A percentile compares a stretch with the other conserved stretches of the same genome.
Evolutionary conservation across 2,113 vertebrate species (phyloP).

Genomic region (Eulemur rufifrons): DNA sequence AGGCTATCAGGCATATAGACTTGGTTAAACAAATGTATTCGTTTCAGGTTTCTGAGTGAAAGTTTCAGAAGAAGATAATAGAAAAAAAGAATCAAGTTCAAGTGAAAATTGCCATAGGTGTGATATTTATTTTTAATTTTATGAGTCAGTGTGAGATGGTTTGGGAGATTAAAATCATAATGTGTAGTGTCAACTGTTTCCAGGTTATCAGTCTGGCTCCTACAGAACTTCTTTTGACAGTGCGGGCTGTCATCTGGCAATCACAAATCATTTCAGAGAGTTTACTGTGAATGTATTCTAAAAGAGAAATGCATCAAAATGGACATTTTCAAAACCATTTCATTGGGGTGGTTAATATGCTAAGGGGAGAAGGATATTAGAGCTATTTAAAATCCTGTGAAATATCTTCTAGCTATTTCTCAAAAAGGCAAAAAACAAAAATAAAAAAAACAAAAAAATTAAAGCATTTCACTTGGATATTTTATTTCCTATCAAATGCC

Average conservation of each 20-base stretch:
- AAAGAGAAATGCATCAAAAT: constrained; percentile 20
- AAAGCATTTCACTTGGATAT: background rate
- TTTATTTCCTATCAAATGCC: constrained; percentile 21
- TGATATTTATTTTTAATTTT: constrained; percentile 69
- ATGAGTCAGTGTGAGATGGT: constrained; percentile 40
- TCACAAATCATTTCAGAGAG: constrained; percentile 40
- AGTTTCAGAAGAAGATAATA: constrained; percentile 5
- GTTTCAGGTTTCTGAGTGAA: constrained; percentile 33
- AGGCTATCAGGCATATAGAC: background rate
- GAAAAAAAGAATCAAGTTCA: background rate
- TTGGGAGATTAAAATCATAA: constrained; percentile 63
- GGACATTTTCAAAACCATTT: background rate
- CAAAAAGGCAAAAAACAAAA: background rate
- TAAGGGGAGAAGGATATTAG: background rate
- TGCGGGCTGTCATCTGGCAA: background rate
- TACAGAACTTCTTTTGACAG: constrained; percentile 45
- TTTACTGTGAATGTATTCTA: background rate
- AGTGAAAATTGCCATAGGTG: constrained; percentile 31
- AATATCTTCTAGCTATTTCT: background rate
- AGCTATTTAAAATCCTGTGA: background rate
- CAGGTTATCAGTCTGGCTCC: constrained; percentile 23
- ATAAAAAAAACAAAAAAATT: background rate
- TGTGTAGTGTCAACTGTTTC: constrained; percentile 37
- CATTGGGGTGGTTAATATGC: background rate
- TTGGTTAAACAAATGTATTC: constrained; percentile 23